These are phyloP conservation scores for Charadrius vociferus DNA, from an alignment of 2,113 vertebrate genomes.

Conservation along the genomic window DNA sequence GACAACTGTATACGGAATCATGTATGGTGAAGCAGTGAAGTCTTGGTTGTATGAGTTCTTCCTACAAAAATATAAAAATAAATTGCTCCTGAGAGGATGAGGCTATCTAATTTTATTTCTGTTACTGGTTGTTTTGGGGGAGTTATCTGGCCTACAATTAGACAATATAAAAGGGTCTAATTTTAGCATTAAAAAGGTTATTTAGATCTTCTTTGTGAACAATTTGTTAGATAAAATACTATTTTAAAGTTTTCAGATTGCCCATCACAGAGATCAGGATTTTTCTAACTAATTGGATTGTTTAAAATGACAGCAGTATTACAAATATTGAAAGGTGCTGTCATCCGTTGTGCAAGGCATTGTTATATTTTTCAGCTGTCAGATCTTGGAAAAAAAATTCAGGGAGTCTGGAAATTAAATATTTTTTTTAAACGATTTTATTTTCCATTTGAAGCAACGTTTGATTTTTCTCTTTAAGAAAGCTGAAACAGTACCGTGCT, in stretches of 20 bases:
- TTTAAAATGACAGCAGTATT: neutral
- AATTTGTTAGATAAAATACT: neutral
- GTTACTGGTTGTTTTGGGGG: neutral
- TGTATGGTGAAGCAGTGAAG: fast-evolving
- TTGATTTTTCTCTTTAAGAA: neutral
- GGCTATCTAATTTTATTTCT: neutral
- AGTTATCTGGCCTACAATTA: neutral
- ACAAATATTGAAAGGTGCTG: neutral
- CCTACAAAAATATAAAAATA: neutral
- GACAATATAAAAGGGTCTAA: neutral
- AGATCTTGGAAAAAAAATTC: neutral
- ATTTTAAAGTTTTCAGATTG: neutral
- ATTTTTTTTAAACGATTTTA: neutral
- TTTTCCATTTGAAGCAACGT: neutral
- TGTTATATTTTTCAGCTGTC: neutral
- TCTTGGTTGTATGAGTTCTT: neutral
- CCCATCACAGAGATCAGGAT: neutral
- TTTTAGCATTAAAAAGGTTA: neutral
- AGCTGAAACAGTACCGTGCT: neutral
- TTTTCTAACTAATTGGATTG: neutral
- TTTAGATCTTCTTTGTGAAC: neutral
- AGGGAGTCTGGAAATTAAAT: neutral
- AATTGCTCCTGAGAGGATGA: neutral
- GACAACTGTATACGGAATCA: neutral
- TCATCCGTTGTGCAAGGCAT: neutral